Evolutionary conservation across 2,113 vertebrate species (phyloP), one percentile per base, ranked within the genome.

Genomic region (Zosterops japonicus): DNA sequence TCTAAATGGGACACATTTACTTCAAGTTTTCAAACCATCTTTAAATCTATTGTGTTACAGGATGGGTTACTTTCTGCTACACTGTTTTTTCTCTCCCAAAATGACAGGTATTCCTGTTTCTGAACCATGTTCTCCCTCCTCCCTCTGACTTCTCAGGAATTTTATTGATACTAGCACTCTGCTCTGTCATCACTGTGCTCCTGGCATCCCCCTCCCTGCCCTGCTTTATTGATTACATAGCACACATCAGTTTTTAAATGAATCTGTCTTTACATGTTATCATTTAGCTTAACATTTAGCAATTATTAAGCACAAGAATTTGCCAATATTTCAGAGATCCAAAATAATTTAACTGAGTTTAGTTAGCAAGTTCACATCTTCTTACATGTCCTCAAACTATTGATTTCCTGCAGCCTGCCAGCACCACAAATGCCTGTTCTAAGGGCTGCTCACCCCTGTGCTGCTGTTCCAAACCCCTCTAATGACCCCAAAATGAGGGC

Each of bases 391-490:
- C 46, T 87, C 65, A 14, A 50, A 24, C 65, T 89, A 87, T 64
- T 56, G 88, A 88, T 94, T 83, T 64, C 85, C 88, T 80, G 28
- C 82, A 56, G 87, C 24, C 76, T 84, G 93, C 83, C 85, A 92
- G 79, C 91, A 90, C 60, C 89, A 93, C 68, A 68, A 68, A 80
- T 3, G 42, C 63, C 79, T 79, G 23, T 13, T 95, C 64, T 17
- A 8, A 75, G 85, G 70, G 78, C 47, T 27, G 59, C 68, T 87
- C 78, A 4, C 74, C 74, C 82, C 68, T 67, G 59, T 90, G 63
- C 79, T 63, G 44, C 49, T 53, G 72, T 24, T 24, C 68, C 76
- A 81, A 89, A 71, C 28, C 89, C 65, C 76, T 78, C 52, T n/a
- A 36, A 68, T 11, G 64, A 78, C 27, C 23, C 77, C 14, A 56